Evolutionary conservation across 1,140 invertebrate species (phyloP), one percentile per base, ranked within the genome.

Genomic region (Cotesia chilonis): DNA sequence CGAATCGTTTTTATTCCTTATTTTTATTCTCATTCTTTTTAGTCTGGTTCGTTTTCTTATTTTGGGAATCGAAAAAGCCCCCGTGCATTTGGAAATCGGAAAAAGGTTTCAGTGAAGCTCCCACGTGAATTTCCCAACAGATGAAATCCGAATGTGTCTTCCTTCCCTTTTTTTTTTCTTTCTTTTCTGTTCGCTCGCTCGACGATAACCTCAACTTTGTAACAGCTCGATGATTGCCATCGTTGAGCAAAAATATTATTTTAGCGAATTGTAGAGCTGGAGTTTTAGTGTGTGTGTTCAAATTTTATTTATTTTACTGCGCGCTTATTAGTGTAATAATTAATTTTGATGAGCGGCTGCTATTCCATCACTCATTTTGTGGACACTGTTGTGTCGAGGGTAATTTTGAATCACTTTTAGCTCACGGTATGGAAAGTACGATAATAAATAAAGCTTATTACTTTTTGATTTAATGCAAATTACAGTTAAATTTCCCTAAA

Each of bases 31-130:
- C 36, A n/a, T n/a, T 37, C 51, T 37, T 57, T 57, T n/a, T 36
- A 28, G 28, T 28, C 28, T 28, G 28, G 28, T 28, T 28, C 28
- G 28, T 28, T 28, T 28, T 28, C 28, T 28, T 28, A 28, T 28
- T 28, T 28, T 28, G 28, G 28, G 28, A 28, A 28, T 28, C 28
- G 35, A 4, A 28, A 66, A 57, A 41, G 3, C 51, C 14, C 37
- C 20, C 14, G 28, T 20, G 70, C 20, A 72, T 60, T 67, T 20
- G n/a, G 35, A 64, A 72, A 72, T 72, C 55, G 70, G 47, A 72
- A 67, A 67, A 67, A 65, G 51, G 54, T 59, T 72, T 59, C 14
- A 67, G 52, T 28, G 47, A 47, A 17, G 57, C 57, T 59, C 36
- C 57, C 20, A 28, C 20, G 28, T 20, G 57, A 59, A 59, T 59